These are phyloP conservation scores for Drosophila pseudoananassae DNA, from an alignment of 1,140 invertebrate species.

Conservation along the genomic window DNA sequence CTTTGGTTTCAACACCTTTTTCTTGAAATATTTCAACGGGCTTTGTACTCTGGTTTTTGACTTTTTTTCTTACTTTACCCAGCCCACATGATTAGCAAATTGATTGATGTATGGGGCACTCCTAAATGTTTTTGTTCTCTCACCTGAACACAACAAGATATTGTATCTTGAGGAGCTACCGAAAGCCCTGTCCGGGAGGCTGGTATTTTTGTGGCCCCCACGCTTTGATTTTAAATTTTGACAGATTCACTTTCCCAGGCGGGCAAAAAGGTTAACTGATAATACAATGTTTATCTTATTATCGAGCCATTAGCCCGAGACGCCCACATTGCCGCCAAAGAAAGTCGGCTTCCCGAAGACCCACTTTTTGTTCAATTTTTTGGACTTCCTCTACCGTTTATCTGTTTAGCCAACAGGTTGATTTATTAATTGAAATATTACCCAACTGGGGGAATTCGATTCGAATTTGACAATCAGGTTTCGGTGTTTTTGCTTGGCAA, in stretches of 20 bases:
- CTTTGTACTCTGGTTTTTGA: conserved; percentile 10
- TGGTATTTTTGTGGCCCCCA: conserved; percentile 19
- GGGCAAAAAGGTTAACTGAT: conserved; percentile 46
- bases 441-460: conserved; percentile 18
- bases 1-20: conserved; percentile 35
- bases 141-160: conserved; percentile 29
- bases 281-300: conserved; percentile 42
- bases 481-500: conserved; percentile 49
- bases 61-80: conserved; percentile 10
- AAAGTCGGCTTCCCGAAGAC: conserved; percentile 30
- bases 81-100: conserved; percentile 70
- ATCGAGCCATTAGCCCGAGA: conserved; percentile 45
- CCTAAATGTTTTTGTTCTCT: conserved; percentile 58
- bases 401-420: conserved; percentile 36
- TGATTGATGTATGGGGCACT: conserved; percentile 75
- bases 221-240: conserved; percentile 18
- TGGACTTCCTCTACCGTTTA: conserved; percentile 22
- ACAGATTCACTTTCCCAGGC: conserved; percentile 44
- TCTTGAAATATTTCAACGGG: not conserved
- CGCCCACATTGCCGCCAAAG: conserved; percentile 36
- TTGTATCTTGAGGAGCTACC: conserved; percentile 56
- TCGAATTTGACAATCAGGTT: conserved; percentile 41
- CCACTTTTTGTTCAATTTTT: conserved; percentile 50
- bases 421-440: conserved; percentile 64
- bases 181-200: conserved; percentile 29